Conservation (phyloP, 2,797 vertebrate species). For the Sphenopsis melanotis region DNA sequence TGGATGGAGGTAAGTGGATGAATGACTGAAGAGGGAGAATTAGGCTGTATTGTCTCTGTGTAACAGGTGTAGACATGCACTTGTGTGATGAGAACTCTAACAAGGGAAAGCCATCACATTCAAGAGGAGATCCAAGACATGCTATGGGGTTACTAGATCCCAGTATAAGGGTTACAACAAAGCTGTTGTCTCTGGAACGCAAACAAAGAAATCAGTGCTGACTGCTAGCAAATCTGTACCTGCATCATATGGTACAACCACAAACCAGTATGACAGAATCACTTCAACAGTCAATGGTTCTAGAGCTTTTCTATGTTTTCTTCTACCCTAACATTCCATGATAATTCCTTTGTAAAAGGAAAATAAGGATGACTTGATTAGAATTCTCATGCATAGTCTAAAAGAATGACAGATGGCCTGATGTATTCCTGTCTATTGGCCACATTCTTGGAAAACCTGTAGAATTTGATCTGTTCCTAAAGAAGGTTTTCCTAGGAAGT, state of each 20-base stretch:
- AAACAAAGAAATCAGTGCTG: background rate
- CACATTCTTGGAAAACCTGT: background rate
- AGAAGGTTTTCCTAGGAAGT: background rate
- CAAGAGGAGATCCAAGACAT: background rate
- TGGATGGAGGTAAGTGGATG: conserved; percentile 87
- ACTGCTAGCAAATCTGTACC: background rate
- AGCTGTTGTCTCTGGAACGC: background rate
- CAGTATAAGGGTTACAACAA: background rate
- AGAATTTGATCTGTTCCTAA: background rate
- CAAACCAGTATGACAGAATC: background rate
- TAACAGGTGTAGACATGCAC: background rate
- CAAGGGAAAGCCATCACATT: background rate
- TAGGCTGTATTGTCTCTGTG: background rate
- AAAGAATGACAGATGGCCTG: background rate
- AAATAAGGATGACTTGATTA: background rate
- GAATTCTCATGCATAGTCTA: background rate
- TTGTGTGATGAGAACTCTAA: background rate
- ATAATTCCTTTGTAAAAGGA: background rate
- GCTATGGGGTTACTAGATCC: background rate
- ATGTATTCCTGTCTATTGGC: background rate
- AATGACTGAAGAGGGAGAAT: background rate
- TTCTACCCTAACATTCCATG: background rate
- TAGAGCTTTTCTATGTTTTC: background rate
- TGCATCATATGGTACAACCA: background rate
- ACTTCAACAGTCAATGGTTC: background rate